Conservation (phyloP, 2,888 invertebrate species). For the Andricus curvator region DNA sequence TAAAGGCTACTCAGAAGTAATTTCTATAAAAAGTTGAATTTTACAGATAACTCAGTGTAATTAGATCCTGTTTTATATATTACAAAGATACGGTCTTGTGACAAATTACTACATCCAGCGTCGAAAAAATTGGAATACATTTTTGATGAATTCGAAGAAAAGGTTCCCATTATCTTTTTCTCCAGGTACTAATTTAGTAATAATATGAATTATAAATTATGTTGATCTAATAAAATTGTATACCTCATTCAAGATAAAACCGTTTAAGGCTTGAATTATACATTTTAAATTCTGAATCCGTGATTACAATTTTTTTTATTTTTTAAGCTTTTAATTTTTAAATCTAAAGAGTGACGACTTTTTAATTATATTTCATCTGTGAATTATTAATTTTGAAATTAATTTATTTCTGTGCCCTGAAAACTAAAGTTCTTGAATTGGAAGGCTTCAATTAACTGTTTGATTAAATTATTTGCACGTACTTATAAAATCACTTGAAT, state of each 20-base stretch:
- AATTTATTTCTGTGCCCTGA: too few species aligned
- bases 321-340: too few species aligned
- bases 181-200: background rate
- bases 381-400: too few species aligned
- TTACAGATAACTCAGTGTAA: slow-evolving; percentile 26
- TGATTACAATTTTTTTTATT: too few species aligned
- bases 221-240: background rate
- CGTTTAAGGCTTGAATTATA: too few species aligned
- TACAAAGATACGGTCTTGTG: background rate
- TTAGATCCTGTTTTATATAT: background rate
- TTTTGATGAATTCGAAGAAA: background rate
- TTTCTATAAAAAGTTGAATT: slow-evolving; percentile 45
- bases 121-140: background rate
- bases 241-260: background rate
- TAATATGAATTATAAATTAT: background rate
- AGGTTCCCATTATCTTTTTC: background rate
- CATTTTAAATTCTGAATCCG: too few species aligned
- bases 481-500: too few species aligned
- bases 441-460: too few species aligned
- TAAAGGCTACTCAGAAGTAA: slow-evolving; percentile 51
- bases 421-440: too few species aligned
- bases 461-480: too few species aligned
- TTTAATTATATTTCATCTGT: too few species aligned
- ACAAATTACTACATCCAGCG: background rate
- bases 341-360: too few species aligned